Evolutionary conservation across 2,888 invertebrate species (phyloP), one percentile per base, ranked within the genome.

Genomic region (Monochamus alternatus): DNA sequence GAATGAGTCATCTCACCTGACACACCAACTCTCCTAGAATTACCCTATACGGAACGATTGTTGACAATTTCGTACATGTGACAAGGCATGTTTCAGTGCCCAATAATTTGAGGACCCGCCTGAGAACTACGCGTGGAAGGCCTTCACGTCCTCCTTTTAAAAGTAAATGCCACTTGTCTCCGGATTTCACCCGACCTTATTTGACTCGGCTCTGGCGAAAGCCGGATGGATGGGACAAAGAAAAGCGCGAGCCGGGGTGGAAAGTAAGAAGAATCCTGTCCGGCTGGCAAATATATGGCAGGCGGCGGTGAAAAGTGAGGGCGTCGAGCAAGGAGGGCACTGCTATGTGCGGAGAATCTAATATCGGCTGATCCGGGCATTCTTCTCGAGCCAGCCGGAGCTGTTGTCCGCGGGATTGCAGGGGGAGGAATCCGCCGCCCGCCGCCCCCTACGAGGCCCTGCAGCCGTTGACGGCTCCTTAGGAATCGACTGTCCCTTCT

Each of bases 341-440:
- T 83, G 86, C 85, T 85, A 85, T 85, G 86, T 84, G 84, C 75
- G 79, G 86, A 81, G 87, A 87, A 87, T 88, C 87, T 87, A 88
- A 88, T 88, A 88, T 87, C 86, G 86, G 85, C 85, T 86, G 86
- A 86, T 87, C 87, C 87, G 84, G 84, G 85, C 86, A 88, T 88
- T 88, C 87, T 87, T 86, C 85, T 85, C 87, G 85, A 85, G 85
- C 86, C 85, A 84, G 85, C 82, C 84, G 84, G 82, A 83, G 82
- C 83, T 85, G 85, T 86, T 86, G 87, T 87, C 87, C 86, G 85
- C 85, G 85, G 87, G 87, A 87, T 87, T 87, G 85, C 86, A 85
- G 87, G 85, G 85, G 84, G 80, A 85, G 86, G 87, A 87, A 87
- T 87, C 84, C 83, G 78, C 47, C 70, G 58, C 77, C 71, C 38